Evolutionary conservation across 2,113 vertebrate genomes (phyloP).

Genomic region (Murina feae): DNA sequence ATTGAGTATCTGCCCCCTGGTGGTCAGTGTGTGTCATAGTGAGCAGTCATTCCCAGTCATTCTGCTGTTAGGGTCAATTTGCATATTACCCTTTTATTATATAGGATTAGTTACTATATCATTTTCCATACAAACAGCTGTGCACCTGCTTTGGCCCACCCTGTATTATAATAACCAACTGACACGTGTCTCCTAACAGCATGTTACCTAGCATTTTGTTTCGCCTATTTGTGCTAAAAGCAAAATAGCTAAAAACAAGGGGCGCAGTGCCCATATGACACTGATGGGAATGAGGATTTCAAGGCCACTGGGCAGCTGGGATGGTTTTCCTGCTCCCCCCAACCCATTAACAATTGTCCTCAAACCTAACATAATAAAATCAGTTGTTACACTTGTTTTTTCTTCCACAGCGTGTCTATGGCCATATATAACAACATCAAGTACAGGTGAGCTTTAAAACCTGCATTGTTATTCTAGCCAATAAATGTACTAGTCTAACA

Average conservation of each 20-base stretch:
- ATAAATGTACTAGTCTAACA: background rate
- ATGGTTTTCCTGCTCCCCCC: background rate
- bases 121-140: too few relatives aligned
- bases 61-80: too few relatives aligned
- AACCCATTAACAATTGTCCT: background rate
- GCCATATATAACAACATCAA: slow-evolving; percentile 91
- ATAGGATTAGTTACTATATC: too few relatives aligned
- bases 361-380: slow-evolving; percentile 32
- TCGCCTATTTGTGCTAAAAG: background rate
- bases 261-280: background rate
- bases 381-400: slow-evolving; percentile 26
- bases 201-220: background rate
- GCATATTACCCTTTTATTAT: too few relatives aligned
- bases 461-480: slow-evolving; percentile 33
- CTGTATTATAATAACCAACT: background rate
- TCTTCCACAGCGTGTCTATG: slow-evolving; percentile 84
- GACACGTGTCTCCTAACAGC: background rate
- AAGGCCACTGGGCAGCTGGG: background rate
- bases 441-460: slow-evolving; percentile 83
- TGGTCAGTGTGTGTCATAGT: too few relatives aligned
- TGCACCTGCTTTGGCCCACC: too few relatives aligned
- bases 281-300: background rate
- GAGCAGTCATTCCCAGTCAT: too few relatives aligned
- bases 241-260: background rate
- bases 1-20: too few relatives aligned